Percentiles rank a stretch among this genome's conserved stretches.
Conservation (phyloP, 2,888 invertebrate genomes). For the Athalia rosae region DNA sequence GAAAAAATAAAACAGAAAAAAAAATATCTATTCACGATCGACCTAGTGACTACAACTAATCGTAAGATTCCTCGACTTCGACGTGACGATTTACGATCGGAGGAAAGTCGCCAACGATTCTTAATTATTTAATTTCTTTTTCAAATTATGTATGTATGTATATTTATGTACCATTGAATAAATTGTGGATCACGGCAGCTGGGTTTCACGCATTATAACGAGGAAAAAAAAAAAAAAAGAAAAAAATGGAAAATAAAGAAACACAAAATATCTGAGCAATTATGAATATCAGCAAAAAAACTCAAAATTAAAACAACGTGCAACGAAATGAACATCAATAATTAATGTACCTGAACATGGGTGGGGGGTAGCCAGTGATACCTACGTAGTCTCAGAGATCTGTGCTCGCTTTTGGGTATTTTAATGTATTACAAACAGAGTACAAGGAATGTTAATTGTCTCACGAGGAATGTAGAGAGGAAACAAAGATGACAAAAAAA, state of each 20-base stretch:
- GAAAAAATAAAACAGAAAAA: too few relatives aligned
- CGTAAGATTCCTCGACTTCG: too few relatives aligned
- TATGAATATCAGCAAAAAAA: conserved; percentile 44
- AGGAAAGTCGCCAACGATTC: too few relatives aligned
- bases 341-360: conserved; percentile 53
- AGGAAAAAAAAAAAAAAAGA: conserved; percentile 35
- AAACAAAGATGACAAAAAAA: neutral
- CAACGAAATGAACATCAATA: conserved; percentile 60
- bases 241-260: conserved; percentile 48
- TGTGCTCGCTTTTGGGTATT: conserved; percentile 16
- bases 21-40: too few relatives aligned
- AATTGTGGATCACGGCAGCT: neutral
- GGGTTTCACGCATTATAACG: conserved; percentile 27
- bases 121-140: too few relatives aligned
- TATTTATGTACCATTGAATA: neutral
- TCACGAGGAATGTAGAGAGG: neutral
- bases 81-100: too few relatives aligned
- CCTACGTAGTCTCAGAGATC: conserved; percentile 46
- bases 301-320: conserved; percentile 64
- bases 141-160: too few relatives aligned
- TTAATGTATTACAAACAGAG: neutral
- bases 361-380: conserved; percentile 62
- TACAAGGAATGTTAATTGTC: conserved; percentile 35
- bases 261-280: conserved; percentile 13
- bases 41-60: too few relatives aligned